A percentile compares a stretch with the other conserved stretches of the same genome.
Conservation (phyloP, 2,888 invertebrate genomes). For the Steinernema carpocapsae region DNA sequence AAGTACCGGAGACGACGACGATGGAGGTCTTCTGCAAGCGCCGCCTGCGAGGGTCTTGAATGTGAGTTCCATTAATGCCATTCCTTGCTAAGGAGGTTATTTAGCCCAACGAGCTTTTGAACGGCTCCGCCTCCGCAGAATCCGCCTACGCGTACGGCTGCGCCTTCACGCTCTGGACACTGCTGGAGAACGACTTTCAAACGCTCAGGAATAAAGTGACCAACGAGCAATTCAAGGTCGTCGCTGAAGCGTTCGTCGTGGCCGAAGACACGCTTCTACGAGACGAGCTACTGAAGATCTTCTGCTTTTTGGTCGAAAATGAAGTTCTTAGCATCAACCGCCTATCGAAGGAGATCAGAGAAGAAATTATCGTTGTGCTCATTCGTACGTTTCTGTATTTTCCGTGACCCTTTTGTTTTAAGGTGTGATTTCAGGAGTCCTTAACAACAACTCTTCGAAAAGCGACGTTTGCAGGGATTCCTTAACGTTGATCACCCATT, state of each 20-base stretch:
- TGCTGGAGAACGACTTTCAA: neutral
- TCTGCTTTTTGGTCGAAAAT: neutral
- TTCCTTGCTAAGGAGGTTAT: neutral
- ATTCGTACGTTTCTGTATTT: neutral
- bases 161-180: constrained; percentile 9
- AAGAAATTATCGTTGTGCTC: neutral
- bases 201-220: neutral
- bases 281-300: constrained; percentile 12
- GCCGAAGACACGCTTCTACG: neutral
- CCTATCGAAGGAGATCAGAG: neutral
- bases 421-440: neutral
- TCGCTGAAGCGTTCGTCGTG: neutral
- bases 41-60: constrained; percentile 3
- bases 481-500: neutral
- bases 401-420: neutral
- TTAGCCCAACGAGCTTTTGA: constrained; percentile 5
- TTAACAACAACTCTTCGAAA: neutral
- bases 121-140: neutral
- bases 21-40: neutral
- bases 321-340: neutral
- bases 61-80: neutral
- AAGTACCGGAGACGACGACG: neutral
- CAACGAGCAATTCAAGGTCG: neutral
- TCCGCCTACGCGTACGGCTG: constrained; percentile 16
- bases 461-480: constrained; percentile 8